Evolutionary conservation across 2,113 vertebrate genomes (phyloP).

Genomic region (Zootoca vivipara): DNA sequence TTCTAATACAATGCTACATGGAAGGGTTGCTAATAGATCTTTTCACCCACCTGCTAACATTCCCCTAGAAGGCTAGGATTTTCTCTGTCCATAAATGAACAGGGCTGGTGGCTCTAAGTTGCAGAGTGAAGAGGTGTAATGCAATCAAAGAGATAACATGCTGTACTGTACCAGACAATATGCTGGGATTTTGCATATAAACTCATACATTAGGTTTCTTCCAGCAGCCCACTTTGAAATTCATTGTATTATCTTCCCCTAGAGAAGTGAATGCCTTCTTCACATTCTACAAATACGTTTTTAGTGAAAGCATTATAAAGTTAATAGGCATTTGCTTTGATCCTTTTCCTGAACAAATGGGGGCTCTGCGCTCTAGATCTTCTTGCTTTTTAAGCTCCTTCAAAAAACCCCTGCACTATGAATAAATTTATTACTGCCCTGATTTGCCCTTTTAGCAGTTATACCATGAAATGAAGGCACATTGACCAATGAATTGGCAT

Average conservation of each 20-base stretch:
- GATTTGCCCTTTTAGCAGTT: conserved; percentile 20
- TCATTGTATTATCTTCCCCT: conserved; percentile 16
- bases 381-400: conserved; percentile 44
- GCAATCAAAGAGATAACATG: conserved; percentile 2
- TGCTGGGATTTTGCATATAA: conserved; percentile 39
- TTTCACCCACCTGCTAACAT: neutral
- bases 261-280: conserved; percentile 3
- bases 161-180: conserved; percentile 28
- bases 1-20: neutral
- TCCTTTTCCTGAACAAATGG: conserved; percentile 51
- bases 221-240: conserved; percentile 13
- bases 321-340: conserved; percentile 61
- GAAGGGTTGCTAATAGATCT: neutral
- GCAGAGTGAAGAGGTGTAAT: neutral
- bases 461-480: conserved; percentile 14
- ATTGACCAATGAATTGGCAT: conserved; percentile 45
- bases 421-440: conserved; percentile 45
- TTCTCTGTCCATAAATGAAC: conserved; percentile 46
- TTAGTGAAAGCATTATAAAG: conserved; percentile 50
- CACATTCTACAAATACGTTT: neutral
- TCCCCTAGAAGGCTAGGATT: conserved; percentile 24
- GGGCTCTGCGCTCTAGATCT: conserved; percentile 37
- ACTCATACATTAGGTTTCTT: neutral
- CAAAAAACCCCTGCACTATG: conserved; percentile 27
- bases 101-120: neutral